Evolutionary conservation across 1,140 invertebrate genomes (phyloP).

Genomic region (Thaumetopoea pityocampa): DNA sequence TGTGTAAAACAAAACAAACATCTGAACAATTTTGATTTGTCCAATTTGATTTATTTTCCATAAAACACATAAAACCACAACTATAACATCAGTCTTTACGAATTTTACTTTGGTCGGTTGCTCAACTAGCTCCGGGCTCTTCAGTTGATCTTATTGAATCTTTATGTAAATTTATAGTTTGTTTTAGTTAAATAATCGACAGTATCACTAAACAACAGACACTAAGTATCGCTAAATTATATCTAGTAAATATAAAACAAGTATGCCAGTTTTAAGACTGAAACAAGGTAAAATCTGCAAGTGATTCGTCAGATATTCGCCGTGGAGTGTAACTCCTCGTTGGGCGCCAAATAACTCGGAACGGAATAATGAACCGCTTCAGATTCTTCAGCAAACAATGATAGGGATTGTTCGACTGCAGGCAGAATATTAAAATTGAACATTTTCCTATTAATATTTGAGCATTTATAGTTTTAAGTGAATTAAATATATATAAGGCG

Average conservation of each 20-base stretch:
- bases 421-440: constrained; percentile 34
- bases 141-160: too few species aligned
- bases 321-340: constrained; percentile 27
- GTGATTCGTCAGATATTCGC: constrained; percentile 33
- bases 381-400: constrained; percentile 40
- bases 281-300: constrained; percentile 21
- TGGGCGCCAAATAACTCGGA: constrained; percentile 42
- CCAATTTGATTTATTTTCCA: too few species aligned
- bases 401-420: constrained; percentile 32
- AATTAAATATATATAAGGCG: too few species aligned
- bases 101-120: too few species aligned
- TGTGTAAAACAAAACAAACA: background rate
- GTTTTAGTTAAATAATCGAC: too few species aligned
- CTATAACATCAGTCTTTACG: too few species aligned
- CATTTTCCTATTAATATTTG: constrained; percentile 17
- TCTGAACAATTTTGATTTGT: too few species aligned
- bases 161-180: too few species aligned
- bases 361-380: constrained; percentile 41
- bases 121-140: too few species aligned
- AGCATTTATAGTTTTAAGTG: constrained; percentile 12
- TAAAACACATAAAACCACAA: too few species aligned
- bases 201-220: too few species aligned
- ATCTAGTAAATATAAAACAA: background rate
- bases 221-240: too few species aligned
- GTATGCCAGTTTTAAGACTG: constrained; percentile 12